These are phyloP conservation scores for Pogona vitticeps DNA, from an alignment of 2,113 vertebrate genomes.

Conservation along the genomic window DNA sequence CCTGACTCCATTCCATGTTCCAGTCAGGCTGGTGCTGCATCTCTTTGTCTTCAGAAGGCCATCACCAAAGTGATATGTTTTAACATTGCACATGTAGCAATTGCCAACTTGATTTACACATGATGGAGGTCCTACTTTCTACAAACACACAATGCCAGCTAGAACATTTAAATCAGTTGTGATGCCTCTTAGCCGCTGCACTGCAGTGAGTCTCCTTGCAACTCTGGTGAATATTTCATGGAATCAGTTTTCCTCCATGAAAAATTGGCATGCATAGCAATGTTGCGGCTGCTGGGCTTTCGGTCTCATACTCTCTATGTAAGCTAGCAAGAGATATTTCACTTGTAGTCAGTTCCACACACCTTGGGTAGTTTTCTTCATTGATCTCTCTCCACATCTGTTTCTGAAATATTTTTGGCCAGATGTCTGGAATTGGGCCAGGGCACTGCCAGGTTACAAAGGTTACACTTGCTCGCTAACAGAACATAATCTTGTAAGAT, in stretches of 20 bases:
- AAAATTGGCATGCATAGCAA: not conserved
- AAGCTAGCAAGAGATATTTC: not conserved
- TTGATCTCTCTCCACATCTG: not conserved
- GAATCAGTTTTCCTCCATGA: not conserved
- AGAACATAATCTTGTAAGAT: not conserved
- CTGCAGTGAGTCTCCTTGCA: not conserved
- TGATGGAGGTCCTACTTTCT: not conserved
- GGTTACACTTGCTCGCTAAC: not conserved
- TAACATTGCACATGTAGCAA: not conserved
- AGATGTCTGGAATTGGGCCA: not conserved
- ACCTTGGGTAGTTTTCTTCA: not conserved
- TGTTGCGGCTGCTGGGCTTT: not conserved
- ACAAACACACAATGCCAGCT: not conserved
- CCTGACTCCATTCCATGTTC: not conserved
- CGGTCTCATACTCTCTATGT: not conserved
- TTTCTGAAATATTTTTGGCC: not conserved
- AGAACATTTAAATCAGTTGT: not conserved
- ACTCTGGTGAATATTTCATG: not conserved
- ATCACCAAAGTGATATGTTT: not conserved
- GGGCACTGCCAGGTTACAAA: conserved; percentile 3
- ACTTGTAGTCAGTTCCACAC: not conserved
- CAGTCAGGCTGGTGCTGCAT: not conserved
- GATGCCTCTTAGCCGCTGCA: not conserved
- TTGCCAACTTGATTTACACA: not conserved
- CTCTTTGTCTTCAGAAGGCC: not conserved